A percentile compares a stretch with the other conserved stretches of the same genome.
phyloP scores from a whole-genome alignment of 2,888 invertebrate species.

The Acanthosepion lycidas region DNA sequence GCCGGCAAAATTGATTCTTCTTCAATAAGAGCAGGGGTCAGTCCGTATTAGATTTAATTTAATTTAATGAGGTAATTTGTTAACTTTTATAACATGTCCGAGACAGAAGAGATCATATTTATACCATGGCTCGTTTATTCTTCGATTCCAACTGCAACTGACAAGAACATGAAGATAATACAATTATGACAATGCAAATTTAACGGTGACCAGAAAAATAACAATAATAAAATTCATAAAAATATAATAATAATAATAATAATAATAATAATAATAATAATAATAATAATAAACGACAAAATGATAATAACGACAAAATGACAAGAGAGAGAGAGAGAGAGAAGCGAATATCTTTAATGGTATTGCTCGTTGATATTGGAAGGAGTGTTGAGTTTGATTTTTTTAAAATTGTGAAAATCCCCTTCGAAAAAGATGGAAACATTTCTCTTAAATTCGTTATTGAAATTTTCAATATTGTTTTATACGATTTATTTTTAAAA shows the following conservation, averaged over 20 bases:
- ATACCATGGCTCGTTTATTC: no score
- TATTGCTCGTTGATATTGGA: constrained; percentile 33
- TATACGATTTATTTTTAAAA: not conserved
- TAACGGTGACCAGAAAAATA: no score
- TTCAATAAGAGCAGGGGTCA: no score
- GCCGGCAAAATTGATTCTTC: no score
- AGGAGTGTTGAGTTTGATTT: not conserved
- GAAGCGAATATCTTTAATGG: constrained; percentile 33
- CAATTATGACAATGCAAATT: no score
- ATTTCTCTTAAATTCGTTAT: not conserved
- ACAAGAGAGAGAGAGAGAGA: not conserved
- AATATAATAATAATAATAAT: not conserved
- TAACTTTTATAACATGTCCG: no score
- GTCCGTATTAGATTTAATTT: no score
- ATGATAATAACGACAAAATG: not conserved
- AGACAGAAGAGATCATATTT: no score
- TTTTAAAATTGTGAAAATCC: constrained; percentile 1
- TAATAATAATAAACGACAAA: not conserved
- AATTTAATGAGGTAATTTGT: no score
- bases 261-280: not conserved
- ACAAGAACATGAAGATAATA: no score
- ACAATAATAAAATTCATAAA: not conserved
- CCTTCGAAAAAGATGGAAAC: constrained; percentile 18
- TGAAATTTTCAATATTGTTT: not conserved
- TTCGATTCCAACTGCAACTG: no score